These are phyloP conservation scores for Colaptes auratus DNA, from an alignment of 2,113 vertebrate species.

Conservation along the genomic window DNA sequence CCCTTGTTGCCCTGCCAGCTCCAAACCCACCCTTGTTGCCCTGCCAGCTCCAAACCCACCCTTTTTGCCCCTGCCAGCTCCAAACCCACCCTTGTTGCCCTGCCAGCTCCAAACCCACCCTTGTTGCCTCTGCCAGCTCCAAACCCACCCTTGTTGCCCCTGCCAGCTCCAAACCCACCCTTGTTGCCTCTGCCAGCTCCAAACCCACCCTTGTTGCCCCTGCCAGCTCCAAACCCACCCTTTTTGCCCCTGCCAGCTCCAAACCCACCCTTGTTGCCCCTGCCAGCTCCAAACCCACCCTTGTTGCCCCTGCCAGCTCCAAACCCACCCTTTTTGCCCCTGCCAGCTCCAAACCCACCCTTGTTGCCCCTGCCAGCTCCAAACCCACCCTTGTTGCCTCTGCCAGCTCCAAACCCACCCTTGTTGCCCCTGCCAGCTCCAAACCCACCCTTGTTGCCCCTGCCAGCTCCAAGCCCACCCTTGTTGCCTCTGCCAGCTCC, in stretches of 20 bases:
- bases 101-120: neutral
- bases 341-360: neutral
- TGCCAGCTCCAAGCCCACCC: neutral
- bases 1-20: neutral
- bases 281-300: neutral
- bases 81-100: too few species aligned
- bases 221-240: neutral
- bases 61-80: neutral
- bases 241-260: neutral
- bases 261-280: too few species aligned
- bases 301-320: neutral
- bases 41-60: neutral
- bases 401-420: neutral
- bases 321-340: neutral
- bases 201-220: neutral
- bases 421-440: neutral
- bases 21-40: neutral
- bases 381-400: neutral
- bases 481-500: neutral
- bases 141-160: neutral
- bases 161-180: neutral
- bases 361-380: too few species aligned
- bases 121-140: neutral
- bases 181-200: too few species aligned
- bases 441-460: fast-evolving